Conservation (phyloP, 2,797 vertebrate species). For the Arrhamphus sclerolepis region DNA sequence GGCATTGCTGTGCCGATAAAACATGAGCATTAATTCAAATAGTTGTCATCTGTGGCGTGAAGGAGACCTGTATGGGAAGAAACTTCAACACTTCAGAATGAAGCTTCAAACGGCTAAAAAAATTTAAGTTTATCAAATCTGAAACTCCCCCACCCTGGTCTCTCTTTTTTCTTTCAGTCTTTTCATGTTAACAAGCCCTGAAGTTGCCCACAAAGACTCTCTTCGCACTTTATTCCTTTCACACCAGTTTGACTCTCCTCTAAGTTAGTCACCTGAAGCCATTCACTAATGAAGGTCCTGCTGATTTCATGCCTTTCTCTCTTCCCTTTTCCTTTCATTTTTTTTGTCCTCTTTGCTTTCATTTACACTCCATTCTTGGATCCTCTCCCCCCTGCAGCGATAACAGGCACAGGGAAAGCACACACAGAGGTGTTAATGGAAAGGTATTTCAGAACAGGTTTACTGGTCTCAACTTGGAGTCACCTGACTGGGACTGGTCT, state of each 20-base stretch:
- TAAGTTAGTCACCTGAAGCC: slow-evolving; percentile 36
- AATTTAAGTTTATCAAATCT: slow-evolving; percentile 27
- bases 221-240: slow-evolving; percentile 19
- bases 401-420: slow-evolving; percentile 22
- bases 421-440: slow-evolving; percentile 68
- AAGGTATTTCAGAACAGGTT: slow-evolving; percentile 45
- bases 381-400: slow-evolving; percentile 1
- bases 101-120: slow-evolving; percentile 40
- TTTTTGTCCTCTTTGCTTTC: slow-evolving; percentile 21
- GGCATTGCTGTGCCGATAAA: slow-evolving; percentile 34
- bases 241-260: slow-evolving; percentile 49
- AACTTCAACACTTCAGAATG: slow-evolving; percentile 26
- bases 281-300: slow-evolving; percentile 28
- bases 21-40: slow-evolving; percentile 45
- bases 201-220: slow-evolving; percentile 36
- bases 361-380: slow-evolving; percentile 13
- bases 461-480: slow-evolving; percentile 41
- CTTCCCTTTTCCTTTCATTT: slow-evolving; percentile 2
- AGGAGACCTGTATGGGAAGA: slow-evolving; percentile 34
- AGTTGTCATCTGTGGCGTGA: slow-evolving; percentile 41
- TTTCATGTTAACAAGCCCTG: slow-evolving; percentile 59
- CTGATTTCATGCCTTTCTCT: slow-evolving; percentile 31
- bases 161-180: background rate
- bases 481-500: slow-evolving; percentile 55
- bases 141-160: slow-evolving; percentile 1